Evolutionary conservation across 2,888 invertebrate species (phyloP).

Genomic region (Isoperla grammatica): DNA sequence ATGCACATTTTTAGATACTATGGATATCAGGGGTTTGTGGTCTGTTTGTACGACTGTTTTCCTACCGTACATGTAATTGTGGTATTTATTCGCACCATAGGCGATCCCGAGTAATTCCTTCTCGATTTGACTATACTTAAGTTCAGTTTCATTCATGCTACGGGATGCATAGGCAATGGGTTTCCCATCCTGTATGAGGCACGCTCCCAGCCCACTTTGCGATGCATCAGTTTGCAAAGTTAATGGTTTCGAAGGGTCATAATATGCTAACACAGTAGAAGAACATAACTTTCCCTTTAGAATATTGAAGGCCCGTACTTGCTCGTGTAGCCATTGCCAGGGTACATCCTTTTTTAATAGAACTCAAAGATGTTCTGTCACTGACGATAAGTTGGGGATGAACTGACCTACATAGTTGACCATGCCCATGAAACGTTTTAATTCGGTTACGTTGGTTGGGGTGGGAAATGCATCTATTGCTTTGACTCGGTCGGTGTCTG

Average conservation of each 20-base stretch:
- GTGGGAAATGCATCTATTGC: no score
- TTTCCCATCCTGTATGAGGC: slow-evolving; percentile 8
- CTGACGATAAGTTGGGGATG: no score
- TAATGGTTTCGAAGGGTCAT: slow-evolving; percentile 22
- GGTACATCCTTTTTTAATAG: no score
- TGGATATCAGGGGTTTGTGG: slow-evolving; percentile 6
- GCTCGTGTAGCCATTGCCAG: no score
- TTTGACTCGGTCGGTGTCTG: no score
- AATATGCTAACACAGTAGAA: slow-evolving; percentile 26
- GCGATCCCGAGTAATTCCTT: slow-evolving; percentile 3
- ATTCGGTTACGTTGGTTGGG: no score
- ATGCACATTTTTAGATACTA: slow-evolving; percentile 3
- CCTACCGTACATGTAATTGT: slow-evolving; percentile 11
- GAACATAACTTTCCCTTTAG: slow-evolving; percentile 26
- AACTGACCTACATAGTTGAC: no score
- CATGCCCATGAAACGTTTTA: no score
- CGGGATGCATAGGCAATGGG: slow-evolving; percentile 19
- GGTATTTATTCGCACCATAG: slow-evolving; percentile 7
- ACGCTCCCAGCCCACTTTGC: slow-evolving; percentile 11
- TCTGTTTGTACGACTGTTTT: neutral
- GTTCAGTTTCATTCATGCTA: slow-evolving; percentile 3
- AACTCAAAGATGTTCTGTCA: no score
- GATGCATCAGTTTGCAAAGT: slow-evolving; percentile 17
- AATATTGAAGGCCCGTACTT: slow-evolving; percentile 8
- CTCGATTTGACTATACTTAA: neutral